These are phyloP conservation scores for Chaetura pelagica DNA, from an alignment of 2,113 vertebrate species.

Conservation along the genomic window DNA sequence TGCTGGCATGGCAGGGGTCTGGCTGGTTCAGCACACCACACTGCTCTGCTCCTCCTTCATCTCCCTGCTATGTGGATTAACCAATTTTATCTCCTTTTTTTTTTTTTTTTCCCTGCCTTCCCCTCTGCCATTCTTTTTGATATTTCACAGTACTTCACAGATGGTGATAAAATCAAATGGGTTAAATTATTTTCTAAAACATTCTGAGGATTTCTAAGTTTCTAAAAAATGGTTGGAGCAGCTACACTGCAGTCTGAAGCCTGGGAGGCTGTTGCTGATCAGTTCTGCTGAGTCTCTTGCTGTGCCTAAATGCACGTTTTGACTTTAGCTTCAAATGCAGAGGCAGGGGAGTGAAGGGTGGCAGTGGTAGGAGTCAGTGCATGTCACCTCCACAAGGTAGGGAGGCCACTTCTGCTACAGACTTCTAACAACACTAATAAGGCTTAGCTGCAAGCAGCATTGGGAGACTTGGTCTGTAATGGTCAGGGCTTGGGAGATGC, in stretches of 20 bases:
- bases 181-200: not conserved
- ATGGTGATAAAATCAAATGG: not conserved
- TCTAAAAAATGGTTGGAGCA: not conserved
- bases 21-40: not conserved
- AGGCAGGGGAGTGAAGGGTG: not conserved
- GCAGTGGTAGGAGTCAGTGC: rapidly evolving
- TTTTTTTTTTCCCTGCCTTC: not conserved
- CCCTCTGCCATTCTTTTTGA: not conserved
- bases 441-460: rapidly evolving
- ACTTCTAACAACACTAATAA: not conserved
- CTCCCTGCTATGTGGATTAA: not conserved
- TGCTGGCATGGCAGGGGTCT: not conserved
- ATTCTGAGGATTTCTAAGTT: not conserved
- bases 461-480: not conserved
- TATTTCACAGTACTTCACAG: not conserved
- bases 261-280: not conserved
- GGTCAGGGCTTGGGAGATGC: not conserved
- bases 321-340: rapidly evolving
- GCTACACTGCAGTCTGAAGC: not conserved
- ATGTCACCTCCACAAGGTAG: not conserved
- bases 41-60: not conserved
- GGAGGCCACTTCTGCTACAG: not conserved
- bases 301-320: not conserved
- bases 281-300: not conserved
- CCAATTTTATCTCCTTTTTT: not conserved